Percentiles rank a stretch among this genome's conserved stretches.
These are phyloP conservation scores for Geodia barretti DNA, from an alignment of 37 sponge, comb jelly and placozoan species.

Conservation along the genomic window DNA sequence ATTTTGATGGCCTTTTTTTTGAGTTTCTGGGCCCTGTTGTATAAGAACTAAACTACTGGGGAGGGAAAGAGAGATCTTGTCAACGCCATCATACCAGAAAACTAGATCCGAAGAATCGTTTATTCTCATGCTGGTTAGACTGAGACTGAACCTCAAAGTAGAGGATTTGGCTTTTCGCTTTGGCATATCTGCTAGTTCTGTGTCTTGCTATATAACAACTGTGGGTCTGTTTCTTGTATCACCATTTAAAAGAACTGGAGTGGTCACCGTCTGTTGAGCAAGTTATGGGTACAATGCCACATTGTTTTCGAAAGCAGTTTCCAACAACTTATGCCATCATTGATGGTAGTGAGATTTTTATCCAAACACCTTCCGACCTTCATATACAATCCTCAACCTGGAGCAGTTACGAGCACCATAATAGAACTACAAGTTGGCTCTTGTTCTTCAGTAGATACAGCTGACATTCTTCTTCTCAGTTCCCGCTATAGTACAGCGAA, in stretches of 20 bases:
- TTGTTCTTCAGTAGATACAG: no score
- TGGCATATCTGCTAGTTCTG: constrained; percentile 14
- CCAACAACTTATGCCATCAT: constrained; percentile 40
- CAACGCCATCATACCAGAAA: not conserved
- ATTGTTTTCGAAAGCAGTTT: constrained; percentile 19
- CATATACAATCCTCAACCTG: constrained; percentile 41
- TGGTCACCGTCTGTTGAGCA: constrained; percentile 31
- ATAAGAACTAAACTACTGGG: constrained; percentile 47
- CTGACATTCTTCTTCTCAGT: no score
- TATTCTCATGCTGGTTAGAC: constrained; percentile 23
- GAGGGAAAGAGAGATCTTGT: not conserved
- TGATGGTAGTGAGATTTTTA: constrained; percentile 41
- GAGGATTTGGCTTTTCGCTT: constrained; percentile 24
- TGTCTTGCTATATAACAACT: constrained; percentile 18
- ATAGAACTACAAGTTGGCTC: no score
- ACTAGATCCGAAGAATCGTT: constrained; percentile 35
- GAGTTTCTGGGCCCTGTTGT: constrained; percentile 52
- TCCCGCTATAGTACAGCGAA: no score
- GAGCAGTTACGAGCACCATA: constrained; percentile 52
- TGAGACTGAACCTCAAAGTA: constrained; percentile 14
- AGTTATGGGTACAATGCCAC: constrained; percentile 35
- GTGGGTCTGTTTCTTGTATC: constrained; percentile 45
- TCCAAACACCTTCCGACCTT: constrained; percentile 35
- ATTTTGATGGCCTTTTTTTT: constrained; percentile 20
- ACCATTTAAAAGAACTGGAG: constrained; percentile 38